Evolutionary conservation across 2,888 invertebrate genomes (phyloP).

Genomic region (Cantharis flavilabris): DNA sequence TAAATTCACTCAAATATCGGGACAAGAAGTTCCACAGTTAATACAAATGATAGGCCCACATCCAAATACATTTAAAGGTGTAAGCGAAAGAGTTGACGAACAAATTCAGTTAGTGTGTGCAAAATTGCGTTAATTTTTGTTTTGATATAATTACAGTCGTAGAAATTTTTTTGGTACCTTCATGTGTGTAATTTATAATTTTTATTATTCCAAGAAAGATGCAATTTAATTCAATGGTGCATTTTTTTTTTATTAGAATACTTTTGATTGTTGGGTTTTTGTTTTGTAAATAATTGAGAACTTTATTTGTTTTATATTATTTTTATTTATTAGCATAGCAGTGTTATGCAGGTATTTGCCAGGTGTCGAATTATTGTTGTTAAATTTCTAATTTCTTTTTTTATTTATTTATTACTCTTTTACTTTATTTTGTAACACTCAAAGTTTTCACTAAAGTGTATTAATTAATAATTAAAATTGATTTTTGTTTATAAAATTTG

Average conservation of each 20-base stretch:
- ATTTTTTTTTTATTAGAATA: neutral
- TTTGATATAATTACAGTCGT: neutral
- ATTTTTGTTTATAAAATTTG: neutral
- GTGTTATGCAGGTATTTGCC: neutral
- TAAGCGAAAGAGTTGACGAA: slow-evolving; percentile 79
- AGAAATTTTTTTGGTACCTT: slow-evolving; percentile 1
- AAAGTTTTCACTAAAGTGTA: neutral
- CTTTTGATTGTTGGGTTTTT: neutral
- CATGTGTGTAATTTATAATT: slow-evolving; percentile 5
- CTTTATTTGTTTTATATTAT: slow-evolving; percentile 6
- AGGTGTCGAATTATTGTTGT: neutral
- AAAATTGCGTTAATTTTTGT: slow-evolving; percentile 59
- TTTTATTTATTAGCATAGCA: slow-evolving; percentile 2
- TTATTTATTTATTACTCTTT: neutral
- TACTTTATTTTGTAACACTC: neutral
- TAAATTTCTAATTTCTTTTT: neutral
- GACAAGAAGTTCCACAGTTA: slow-evolving; percentile 83
- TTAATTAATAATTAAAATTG: neutral
- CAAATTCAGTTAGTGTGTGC: slow-evolving; percentile 76
- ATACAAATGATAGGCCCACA: slow-evolving; percentile 90
- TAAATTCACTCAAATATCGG: slow-evolving; percentile 73
- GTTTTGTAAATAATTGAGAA: neutral
- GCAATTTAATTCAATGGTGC: neutral
- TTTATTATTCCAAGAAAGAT: neutral
- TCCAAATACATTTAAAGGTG: slow-evolving; percentile 80